Evolutionary conservation across 2,888 invertebrate genomes (phyloP).

Genomic region (Palloptera scutellata): DNA sequence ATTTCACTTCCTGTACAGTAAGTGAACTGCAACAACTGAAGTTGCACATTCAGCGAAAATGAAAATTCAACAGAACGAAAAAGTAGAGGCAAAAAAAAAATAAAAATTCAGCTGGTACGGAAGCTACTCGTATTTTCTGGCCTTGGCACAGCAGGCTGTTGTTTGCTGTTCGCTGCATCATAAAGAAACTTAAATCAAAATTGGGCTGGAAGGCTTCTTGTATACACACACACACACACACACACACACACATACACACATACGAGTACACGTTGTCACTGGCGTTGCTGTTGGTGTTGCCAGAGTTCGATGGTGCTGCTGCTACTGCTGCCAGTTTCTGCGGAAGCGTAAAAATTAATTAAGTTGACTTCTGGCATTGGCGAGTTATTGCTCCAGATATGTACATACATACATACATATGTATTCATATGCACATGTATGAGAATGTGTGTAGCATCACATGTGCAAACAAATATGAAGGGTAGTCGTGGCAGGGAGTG

Average conservation of each 20-base stretch:
- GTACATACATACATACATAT: neutral
- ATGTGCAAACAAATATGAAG: neutral
- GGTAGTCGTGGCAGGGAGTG: too few relatives aligned
- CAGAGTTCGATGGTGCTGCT: neutral
- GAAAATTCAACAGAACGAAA: too few relatives aligned
- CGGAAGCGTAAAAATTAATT: constrained; percentile 11
- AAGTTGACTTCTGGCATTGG: constrained; percentile 12
- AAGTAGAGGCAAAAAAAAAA: neutral
- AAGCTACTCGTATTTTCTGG: neutral
- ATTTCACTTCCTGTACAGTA: neutral
- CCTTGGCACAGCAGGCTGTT: neutral
- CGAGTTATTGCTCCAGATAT: neutral
- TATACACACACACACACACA: neutral
- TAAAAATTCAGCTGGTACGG: neutral
- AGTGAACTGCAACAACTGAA: too few relatives aligned
- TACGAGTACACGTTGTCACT: too few relatives aligned
- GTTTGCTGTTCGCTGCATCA: neutral
- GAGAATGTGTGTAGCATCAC: neutral
- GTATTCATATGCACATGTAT: neutral
- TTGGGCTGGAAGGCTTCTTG: constrained; percentile 7
- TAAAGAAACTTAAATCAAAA: constrained; percentile 8
- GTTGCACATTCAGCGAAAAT: neutral
- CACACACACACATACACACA: too few relatives aligned
- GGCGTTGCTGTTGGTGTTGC: neutral
- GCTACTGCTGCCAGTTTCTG: neutral